These are phyloP conservation scores for Tapirus indicus DNA, from an alignment of 2,797 vertebrate genomes.

Conservation along the genomic window DNA sequence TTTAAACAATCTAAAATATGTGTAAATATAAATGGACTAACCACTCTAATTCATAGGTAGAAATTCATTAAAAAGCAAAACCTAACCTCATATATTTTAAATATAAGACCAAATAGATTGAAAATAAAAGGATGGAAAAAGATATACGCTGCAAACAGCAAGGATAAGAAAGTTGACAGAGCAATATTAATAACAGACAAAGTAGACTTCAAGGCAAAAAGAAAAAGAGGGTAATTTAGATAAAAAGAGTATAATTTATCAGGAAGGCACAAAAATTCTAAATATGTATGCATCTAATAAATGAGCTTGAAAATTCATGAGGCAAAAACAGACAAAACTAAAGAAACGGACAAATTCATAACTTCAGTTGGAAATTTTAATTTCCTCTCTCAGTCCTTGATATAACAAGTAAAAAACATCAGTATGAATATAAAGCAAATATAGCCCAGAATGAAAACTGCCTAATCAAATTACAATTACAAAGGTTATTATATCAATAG, in stretches of 20 bases:
- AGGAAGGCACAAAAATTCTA: slow-evolving; percentile 35
- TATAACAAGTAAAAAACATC: slow-evolving; percentile 15
- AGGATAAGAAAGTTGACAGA: neutral
- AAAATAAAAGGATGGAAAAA: slow-evolving; percentile 13
- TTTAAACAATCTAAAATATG: slow-evolving; percentile 15
- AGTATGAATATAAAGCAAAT: neutral
- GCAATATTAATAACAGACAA: slow-evolving; percentile 7
- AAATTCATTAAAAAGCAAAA: slow-evolving; percentile 46
- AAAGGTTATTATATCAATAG: neutral
- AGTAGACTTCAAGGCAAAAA: neutral
- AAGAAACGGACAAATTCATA: neutral
- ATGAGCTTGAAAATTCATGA: slow-evolving; percentile 18
- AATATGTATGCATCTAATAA: slow-evolving; percentile 16
- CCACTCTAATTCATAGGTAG: neutral
- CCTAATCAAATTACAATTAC: neutral
- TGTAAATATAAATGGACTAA: neutral
- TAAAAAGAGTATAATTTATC: neutral
- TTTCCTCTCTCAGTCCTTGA: slow-evolving; percentile 1
- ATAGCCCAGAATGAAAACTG: neutral
- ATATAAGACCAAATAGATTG: neutral
- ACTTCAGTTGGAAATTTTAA: slow-evolving; percentile 32
- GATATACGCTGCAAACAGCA: neutral
- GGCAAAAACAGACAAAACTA: slow-evolving; percentile 34
- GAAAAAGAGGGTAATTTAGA: neutral
- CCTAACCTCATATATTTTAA: slow-evolving; percentile 2